Base-by-base conservation (phyloP, 2,113 vertebrate genomes). In the Pterocles orientalis region DNA sequence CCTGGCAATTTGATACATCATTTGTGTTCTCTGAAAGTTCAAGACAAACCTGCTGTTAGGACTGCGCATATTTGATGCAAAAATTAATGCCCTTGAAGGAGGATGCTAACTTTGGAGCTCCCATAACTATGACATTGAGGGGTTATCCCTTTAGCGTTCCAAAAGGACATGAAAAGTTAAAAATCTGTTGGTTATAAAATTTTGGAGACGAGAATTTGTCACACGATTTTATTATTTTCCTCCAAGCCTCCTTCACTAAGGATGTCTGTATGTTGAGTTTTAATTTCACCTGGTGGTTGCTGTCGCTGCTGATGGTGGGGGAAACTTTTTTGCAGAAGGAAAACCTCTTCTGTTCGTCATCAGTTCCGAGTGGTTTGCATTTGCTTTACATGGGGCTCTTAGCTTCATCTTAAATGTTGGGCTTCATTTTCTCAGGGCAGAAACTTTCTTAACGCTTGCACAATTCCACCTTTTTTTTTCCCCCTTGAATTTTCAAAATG, bases 401-500 rank as follows among this genome's bases (percentile, higher is more conserved):
- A 18, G 12, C 48, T 39, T 39, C 4, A 3, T 15, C 33, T 77
- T 41, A 47, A 62, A 31, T 0, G 0, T 0, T 28, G 7, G 36
- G 12, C 23, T 73, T 61, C 20, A 14, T 58, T 72, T 88, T 69
- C 33, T 39, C 51, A n/a, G 18, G 18, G 9, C 15, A 60, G 29
- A 78, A 84, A 10, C 7, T 24, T 60, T 39, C 18, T n/a, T 24
- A 73, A 57, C 33, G 18, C 33, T 15, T 60, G 7, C 5, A 14
- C 21, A 3, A 1, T 54, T 70, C 45, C 31, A 24, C 25, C 39
- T 24, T 18, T 21, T 6, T 5, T 0, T 5, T 3, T 41, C 3
- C 3, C 2, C 3, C 3, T 6, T 0, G 1, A 6, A 15, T 78
- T 76, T 36, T 31, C 14, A 23, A 26, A 62, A 10, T 25, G 0